Conservation (phyloP, 2,888 invertebrate genomes). For the Acanthopleura granulata region DNA sequence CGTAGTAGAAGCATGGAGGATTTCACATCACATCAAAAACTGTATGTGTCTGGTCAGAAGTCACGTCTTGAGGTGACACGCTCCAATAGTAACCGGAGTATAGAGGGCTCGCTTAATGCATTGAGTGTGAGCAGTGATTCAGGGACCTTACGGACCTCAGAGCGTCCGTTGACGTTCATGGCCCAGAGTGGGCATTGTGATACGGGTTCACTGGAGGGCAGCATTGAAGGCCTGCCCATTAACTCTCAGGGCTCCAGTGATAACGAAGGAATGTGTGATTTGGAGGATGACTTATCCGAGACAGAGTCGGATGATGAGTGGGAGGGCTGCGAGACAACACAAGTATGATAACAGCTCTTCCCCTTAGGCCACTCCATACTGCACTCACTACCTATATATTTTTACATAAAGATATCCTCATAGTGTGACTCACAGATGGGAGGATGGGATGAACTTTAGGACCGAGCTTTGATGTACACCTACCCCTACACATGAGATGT, state of each 20-base stretch:
- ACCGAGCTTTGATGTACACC: too few relatives aligned
- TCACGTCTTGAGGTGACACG: constrained; percentile 15
- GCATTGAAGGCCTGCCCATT: constrained; percentile 38
- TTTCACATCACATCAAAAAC: constrained; percentile 28
- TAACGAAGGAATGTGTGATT: constrained; percentile 33
- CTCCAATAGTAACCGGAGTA: constrained; percentile 17
- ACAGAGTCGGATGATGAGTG: constrained; percentile 60
- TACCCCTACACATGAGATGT: too few relatives aligned
- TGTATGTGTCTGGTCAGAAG: not conserved
- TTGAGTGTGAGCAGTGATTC: constrained; percentile 7
- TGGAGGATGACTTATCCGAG: constrained; percentile 56
- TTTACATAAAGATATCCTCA: constrained; percentile 8
- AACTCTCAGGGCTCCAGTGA: constrained; percentile 37
- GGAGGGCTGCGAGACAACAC: constrained; percentile 57
- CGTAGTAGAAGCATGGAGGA: constrained; percentile 44
- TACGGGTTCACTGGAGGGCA: constrained; percentile 35
- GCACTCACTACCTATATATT: not conserved
- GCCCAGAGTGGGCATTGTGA: constrained; percentile 27
- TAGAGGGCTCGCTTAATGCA: constrained; percentile 12
- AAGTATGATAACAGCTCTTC: constrained; percentile 43
- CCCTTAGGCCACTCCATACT: not conserved
- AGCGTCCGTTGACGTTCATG: not conserved
- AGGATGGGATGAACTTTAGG: too few relatives aligned
- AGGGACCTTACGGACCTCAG: constrained; percentile 7
- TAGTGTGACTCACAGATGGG: not conserved